Evolutionary conservation across 2,797 vertebrate species (phyloP).

Genomic region (Morelia viridis): DNA sequence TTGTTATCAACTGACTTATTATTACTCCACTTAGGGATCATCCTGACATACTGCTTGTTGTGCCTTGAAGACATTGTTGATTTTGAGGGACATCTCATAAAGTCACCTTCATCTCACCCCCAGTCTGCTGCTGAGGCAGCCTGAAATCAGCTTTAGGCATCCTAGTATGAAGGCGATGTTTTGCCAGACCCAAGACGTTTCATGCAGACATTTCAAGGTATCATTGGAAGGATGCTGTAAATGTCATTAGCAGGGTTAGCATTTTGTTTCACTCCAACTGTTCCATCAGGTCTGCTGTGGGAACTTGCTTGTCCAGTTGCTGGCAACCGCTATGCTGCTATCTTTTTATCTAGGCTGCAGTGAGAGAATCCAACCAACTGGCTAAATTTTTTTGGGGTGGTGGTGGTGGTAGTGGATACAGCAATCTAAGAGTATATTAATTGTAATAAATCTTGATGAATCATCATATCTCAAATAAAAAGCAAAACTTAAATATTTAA

Average conservation of each 20-base stretch:
- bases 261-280: background rate
- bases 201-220: background rate
- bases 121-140: background rate
- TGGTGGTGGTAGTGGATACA: too few species aligned
- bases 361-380: background rate
- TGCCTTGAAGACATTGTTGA: background rate
- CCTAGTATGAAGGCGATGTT: background rate
- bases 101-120: background rate
- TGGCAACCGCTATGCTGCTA: background rate
- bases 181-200: background rate
- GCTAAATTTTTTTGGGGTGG: background rate
- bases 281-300: background rate
- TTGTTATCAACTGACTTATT: conserved; percentile 1
- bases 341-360: background rate
- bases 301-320: background rate
- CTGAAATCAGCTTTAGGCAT: background rate
- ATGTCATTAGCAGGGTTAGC: background rate
- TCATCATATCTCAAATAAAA: background rate
- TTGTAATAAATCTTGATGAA: background rate
- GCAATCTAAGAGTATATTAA: background rate
- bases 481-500: background rate
- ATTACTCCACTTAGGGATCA: background rate
- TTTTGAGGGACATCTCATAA: background rate
- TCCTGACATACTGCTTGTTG: background rate
- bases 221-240: background rate